phyloP scores from a whole-genome alignment of 1,140 invertebrate species.

The Goniozus legneri region DNA sequence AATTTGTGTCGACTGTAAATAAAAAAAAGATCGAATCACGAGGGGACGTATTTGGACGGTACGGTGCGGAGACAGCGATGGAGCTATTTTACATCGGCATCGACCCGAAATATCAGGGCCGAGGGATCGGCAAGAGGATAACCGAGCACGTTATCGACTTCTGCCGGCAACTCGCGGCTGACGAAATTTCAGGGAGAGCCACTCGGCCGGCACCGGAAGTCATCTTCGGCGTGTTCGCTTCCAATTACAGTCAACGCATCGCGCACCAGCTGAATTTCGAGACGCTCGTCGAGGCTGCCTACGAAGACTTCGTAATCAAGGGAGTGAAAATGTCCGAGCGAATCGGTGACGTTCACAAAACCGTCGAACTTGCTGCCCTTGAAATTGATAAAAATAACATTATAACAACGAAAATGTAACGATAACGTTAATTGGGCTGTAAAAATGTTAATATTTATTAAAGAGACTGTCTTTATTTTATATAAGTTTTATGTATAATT shows the following conservation, averaged over 20 bases:
- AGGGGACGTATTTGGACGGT: slow-evolving; percentile 33
- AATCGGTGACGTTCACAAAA: slow-evolving; percentile 28
- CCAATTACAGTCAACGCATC: slow-evolving; percentile 35
- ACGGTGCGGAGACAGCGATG: slow-evolving; percentile 19
- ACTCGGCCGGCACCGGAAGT: slow-evolving; percentile 19
- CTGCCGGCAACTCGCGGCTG: slow-evolving; percentile 7
- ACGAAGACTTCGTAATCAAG: slow-evolving; percentile 26
- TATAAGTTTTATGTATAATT: slow-evolving; percentile 11
- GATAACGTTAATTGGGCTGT: too few species aligned
- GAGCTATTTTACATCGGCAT: slow-evolving; percentile 41
- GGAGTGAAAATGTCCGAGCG: slow-evolving; percentile 33
- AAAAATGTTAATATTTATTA: background rate
- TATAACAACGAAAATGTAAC: too few species aligned
- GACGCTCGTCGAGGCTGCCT: slow-evolving; percentile 17
- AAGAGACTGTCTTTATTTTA: slow-evolving; percentile 6
- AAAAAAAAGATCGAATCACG: slow-evolving; percentile 28
- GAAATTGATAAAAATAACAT: slow-evolving; percentile 7
- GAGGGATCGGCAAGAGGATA: slow-evolving; percentile 27
- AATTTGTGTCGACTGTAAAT: background rate
- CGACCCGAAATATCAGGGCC: slow-evolving; percentile 26
- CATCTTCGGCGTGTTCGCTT: slow-evolving; percentile 32
- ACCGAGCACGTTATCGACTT: slow-evolving; percentile 26
- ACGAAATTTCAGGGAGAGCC: slow-evolving; percentile 7
- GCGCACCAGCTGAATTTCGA: slow-evolving; percentile 30
- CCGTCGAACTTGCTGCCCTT: slow-evolving; percentile 19